Base-by-base conservation (phyloP, 2,797 vertebrate genomes). In the Molossus molossus region DNA sequence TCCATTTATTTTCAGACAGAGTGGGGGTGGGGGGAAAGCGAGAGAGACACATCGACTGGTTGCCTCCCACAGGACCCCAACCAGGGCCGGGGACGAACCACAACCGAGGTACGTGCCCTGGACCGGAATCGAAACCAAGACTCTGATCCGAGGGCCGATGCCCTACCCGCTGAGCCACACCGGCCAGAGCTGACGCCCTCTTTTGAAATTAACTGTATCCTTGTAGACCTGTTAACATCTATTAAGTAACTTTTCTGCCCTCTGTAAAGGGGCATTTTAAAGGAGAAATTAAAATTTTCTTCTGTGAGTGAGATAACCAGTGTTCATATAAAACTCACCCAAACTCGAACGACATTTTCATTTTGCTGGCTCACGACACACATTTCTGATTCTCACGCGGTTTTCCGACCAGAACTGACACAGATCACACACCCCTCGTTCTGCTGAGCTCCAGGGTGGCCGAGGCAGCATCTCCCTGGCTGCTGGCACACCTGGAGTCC, bases 331-430 rank as follows among this genome's bases (percentile, higher is more conserved):
- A 8, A 65, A n/a, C 6, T 14, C n/a, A n/a, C 29, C 64, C 29
- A n/a, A n/a, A 65, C 64, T n/a, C 29, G n/a, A 17, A n/a, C 14
- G 8, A 65, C 6, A 29, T n/a, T n/a, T n/a, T n/a, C 14, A 0
- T 40, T 27, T 45, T 27, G 73, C 48, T 20, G 73, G 48, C 11
- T 15, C 4, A 27, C 2, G 9, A 9, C 0, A 0, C 14, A 23
- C 45, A 9, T 20, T 21, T 2, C 0, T 0, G 48, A 11, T 17
- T 70, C 27, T 11, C 27, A 33, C 64, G 15, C 27, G 2, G 1
- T 5, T 29, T 17, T 20, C 53, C 48, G 33, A 33, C 12, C 37
- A 1, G 10, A 5, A 2, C n/a, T 5, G 27, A n/a, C 12, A 0
- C 37, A 45, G 69, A 7, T 23, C 21, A 6, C 69, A 25, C 21